Evolutionary conservation across 2,113 vertebrate genomes (phyloP).

Genomic region (Corydoras maculifer): DNA sequence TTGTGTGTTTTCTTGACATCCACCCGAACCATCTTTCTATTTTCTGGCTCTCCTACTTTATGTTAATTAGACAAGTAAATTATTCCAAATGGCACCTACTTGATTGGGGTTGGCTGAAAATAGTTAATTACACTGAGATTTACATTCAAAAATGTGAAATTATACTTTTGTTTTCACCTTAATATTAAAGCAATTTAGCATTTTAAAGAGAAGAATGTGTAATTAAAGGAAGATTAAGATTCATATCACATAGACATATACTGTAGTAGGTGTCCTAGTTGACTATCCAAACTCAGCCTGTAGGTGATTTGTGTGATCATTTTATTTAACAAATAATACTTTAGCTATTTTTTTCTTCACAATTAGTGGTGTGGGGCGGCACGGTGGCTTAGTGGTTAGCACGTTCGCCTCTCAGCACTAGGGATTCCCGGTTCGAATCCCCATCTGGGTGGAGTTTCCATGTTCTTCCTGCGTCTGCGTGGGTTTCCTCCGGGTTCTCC

Average conservation of each 20-base stretch:
- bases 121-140: slow-evolving; percentile 37
- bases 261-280: background rate
- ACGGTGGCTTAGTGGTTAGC: no score
- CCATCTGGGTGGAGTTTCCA: no score
- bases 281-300: background rate
- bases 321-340: no score
- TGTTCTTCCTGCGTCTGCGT: no score
- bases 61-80: slow-evolving; percentile 34
- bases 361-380: no score
- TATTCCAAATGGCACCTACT: slow-evolving; percentile 29
- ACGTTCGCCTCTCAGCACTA: no score
- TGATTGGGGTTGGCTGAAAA: slow-evolving; percentile 31
- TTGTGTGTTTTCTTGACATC: background rate
- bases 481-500: no score
- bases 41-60: slow-evolving; percentile 24
- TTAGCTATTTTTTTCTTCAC: no score
- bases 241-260: slow-evolving; percentile 15
- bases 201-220: slow-evolving; percentile 8
- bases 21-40: slow-evolving; percentile 5
- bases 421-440: no score
- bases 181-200: slow-evolving; percentile 11
- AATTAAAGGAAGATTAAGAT: slow-evolving; percentile 12
- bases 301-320: background rate
- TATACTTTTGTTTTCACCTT: slow-evolving; percentile 54
- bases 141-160: slow-evolving; percentile 38